Evolutionary conservation across 2,888 invertebrate genomes (phyloP).

Genomic region (Perizoma affinitatum): DNA sequence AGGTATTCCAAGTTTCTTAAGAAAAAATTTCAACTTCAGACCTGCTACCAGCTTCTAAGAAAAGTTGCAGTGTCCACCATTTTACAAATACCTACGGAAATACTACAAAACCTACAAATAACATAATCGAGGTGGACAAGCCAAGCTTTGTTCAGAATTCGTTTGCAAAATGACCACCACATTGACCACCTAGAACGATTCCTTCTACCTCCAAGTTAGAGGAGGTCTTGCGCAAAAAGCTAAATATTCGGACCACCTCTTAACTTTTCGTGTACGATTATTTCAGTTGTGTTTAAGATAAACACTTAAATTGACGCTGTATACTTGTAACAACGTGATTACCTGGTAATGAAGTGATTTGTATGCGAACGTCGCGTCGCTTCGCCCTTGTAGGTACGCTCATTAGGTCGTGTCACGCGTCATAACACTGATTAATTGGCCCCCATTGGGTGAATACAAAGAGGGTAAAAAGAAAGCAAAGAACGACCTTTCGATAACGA

Average conservation of each 20-base stretch:
- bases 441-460: constrained; percentile 55
- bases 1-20: background rate
- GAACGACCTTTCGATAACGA: constrained; percentile 78
- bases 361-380: constrained; percentile 45
- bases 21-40: constrained; percentile 1
- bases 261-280: constrained; percentile 6
- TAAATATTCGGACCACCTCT: constrained; percentile 35
- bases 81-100: constrained; percentile 44
- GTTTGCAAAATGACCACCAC: constrained; percentile 40
- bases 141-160: constrained; percentile 43
- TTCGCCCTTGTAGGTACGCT: constrained; percentile 43
- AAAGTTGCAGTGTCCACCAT: constrained; percentile 37
- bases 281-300: constrained; percentile 16
- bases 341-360: constrained; percentile 46
- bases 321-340: constrained; percentile 29
- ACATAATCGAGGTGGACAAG: constrained; percentile 47
- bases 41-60: constrained; percentile 36
- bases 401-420: constrained; percentile 75
- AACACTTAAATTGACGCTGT: constrained; percentile 5
- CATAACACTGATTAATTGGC: constrained; percentile 80
- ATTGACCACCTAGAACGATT: constrained; percentile 46
- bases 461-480: constrained; percentile 61
- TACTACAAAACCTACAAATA: constrained; percentile 50
- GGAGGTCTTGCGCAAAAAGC: constrained; percentile 51
- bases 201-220: constrained; percentile 26